Conservation (phyloP, 2,888 invertebrate species). For the Shargacucullia verbasci region DNA sequence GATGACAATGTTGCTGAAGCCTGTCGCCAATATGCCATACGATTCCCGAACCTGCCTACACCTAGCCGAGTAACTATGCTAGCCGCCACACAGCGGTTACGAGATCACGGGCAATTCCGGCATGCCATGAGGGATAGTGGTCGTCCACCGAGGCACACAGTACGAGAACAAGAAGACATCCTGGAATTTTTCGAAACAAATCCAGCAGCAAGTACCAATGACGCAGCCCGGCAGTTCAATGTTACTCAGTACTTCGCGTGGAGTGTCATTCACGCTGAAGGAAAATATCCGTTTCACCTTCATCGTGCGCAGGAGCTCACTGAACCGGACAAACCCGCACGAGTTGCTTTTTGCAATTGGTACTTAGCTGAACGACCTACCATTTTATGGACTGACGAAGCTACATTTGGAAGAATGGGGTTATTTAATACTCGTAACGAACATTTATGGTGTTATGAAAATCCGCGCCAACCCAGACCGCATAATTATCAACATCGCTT, state of each 20-base stretch:
- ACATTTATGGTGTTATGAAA: constrained; percentile 10
- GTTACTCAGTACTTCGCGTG: constrained; percentile 9
- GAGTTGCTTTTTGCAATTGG: constrained; percentile 12
- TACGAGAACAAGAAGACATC: constrained; percentile 1
- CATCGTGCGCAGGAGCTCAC: constrained; percentile 8
- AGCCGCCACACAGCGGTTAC: constrained; percentile 3
- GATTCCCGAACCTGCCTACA: constrained; percentile 3
- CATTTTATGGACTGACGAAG: constrained; percentile 9
- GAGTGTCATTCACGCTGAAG: constrained; percentile 12
- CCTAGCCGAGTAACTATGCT: constrained; percentile 1
- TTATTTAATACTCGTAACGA: constrained; percentile 14
- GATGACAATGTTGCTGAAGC: constrained; percentile 9
- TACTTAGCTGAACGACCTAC: constrained; percentile 1
- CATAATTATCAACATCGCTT: not conserved
- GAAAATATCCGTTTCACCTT: constrained; percentile 11
- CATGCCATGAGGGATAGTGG: constrained; percentile 2
- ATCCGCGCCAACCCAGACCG: constrained; percentile 2
- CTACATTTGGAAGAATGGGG: constrained; percentile 12
- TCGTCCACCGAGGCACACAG: constrained; percentile 8
- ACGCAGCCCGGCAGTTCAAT: constrained; percentile 9
- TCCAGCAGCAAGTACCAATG: constrained; percentile 10
- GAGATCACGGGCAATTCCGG: constrained; percentile 3
- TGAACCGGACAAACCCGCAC: constrained; percentile 12
- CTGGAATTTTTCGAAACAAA: constrained; percentile 4
- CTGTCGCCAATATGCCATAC: constrained; percentile 3